Conservation (phyloP, 2,888 invertebrate species). For the Callimorpha dominula region DNA sequence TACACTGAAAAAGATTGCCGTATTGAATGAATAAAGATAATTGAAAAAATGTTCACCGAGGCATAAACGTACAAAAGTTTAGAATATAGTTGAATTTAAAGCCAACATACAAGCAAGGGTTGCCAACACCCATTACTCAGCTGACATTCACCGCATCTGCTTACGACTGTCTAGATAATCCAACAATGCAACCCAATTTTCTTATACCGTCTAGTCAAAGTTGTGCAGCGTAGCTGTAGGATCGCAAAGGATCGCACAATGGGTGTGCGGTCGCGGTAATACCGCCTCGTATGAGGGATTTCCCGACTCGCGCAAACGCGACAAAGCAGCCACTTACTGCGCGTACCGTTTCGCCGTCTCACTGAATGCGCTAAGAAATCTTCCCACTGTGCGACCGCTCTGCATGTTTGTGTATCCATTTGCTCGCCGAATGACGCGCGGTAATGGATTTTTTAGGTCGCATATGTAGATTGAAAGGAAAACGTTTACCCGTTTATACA, state of each 20-base stretch:
- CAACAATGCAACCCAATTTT: slow-evolving; percentile 53
- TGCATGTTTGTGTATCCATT: slow-evolving; percentile 77
- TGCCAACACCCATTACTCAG: slow-evolving; percentile 41
- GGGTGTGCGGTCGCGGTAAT: slow-evolving; percentile 52
- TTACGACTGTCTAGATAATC: slow-evolving; percentile 54
- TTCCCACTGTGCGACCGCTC: slow-evolving; percentile 57
- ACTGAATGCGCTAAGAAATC: slow-evolving; percentile 71
- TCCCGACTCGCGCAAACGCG: slow-evolving; percentile 57
- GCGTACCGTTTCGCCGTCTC: slow-evolving; percentile 66
- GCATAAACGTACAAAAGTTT: not conserved
- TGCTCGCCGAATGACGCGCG: slow-evolving; percentile 62
- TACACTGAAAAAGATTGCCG: not conserved
- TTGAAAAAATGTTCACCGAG: slow-evolving; percentile 1
- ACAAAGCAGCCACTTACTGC: slow-evolving; percentile 74
- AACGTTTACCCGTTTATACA: slow-evolving; percentile 31
- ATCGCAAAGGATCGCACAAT: slow-evolving; percentile 38
- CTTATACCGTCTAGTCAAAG: slow-evolving; percentile 49
- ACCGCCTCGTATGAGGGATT: slow-evolving; percentile 65
- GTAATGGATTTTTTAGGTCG: slow-evolving; percentile 67
- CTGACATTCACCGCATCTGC: slow-evolving; percentile 42
- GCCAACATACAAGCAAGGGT: slow-evolving; percentile 10
- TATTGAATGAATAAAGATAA: not conserved
- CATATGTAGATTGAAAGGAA: slow-evolving; percentile 42
- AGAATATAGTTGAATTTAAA: slow-evolving; percentile 13
- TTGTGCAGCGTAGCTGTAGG: slow-evolving; percentile 40